These are phyloP conservation scores for Haemorhous mexicanus DNA, from an alignment of 2,113 vertebrate species.

Conservation along the genomic window DNA sequence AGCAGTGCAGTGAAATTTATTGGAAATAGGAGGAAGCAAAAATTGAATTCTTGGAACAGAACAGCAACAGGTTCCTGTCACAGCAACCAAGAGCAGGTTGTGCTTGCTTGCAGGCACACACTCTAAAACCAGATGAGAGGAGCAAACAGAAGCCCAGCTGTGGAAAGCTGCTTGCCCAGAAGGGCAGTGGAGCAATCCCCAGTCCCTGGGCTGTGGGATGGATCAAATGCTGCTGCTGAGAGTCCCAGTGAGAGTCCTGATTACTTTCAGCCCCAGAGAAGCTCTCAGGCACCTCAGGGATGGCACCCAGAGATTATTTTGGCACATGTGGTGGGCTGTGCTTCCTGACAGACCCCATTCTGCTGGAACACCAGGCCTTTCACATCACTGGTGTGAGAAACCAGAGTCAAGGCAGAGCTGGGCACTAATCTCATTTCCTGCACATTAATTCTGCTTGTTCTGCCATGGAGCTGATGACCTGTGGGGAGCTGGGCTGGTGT, in stretches of 20 bases:
- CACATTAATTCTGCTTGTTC: background rate
- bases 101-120: background rate
- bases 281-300: background rate
- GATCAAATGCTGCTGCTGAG: background rate
- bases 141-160: background rate
- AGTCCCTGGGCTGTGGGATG: background rate
- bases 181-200: background rate
- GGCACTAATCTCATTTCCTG: background rate
- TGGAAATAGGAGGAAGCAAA: background rate
- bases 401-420: background rate
- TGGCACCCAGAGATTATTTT: background rate
- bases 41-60: background rate
- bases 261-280: background rate
- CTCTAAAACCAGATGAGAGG: background rate
- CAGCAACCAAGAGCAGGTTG: background rate
- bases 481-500: accelerated
- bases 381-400: background rate
- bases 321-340: background rate
- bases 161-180: background rate
- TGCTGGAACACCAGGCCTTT: background rate
- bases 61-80: background rate
- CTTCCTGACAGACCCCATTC: background rate
- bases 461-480: background rate
- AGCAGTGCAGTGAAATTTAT: background rate
- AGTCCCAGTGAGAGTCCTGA: background rate